phyloP scores from a whole-genome alignment of 64 coral and sea anemone genomes.

The Acropora tenuis region DNA sequence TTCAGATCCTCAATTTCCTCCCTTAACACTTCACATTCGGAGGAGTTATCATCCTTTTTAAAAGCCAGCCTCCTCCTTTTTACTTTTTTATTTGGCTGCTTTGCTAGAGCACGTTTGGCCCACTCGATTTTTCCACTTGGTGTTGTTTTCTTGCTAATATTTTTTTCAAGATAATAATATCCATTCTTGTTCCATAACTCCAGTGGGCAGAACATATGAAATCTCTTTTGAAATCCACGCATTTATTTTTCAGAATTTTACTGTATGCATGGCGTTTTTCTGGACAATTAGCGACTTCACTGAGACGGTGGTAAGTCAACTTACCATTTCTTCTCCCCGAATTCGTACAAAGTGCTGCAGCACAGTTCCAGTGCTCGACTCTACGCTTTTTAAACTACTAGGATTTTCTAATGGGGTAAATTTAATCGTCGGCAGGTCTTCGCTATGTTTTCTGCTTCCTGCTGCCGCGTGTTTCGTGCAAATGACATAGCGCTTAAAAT shows the following conservation, averaged over 20 bases:
- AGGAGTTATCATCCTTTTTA: not conserved
- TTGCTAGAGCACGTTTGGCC: not conserved
- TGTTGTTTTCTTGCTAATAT: conserved; percentile 8
- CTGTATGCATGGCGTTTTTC: conserved; percentile 13
- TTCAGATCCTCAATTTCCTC: no score
- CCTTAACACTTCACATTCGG: not conserved
- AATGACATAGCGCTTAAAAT: not conserved
- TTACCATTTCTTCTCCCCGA: not conserved
- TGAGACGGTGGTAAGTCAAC: not conserved
- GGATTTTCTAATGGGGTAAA: no score
- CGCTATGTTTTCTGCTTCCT: no score
- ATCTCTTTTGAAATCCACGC: not conserved
- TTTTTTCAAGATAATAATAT: conserved; percentile 7
- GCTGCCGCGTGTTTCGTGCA: no score
- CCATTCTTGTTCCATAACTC: not conserved
- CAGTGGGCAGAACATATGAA: conserved; percentile 9
- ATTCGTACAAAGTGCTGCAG: not conserved
- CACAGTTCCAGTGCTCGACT: conserved; percentile 3
- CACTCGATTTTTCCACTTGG: not conserved
- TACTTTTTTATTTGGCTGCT: not conserved
- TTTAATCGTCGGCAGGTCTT: no score
- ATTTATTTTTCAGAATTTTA: not conserved
- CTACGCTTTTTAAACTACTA: not conserved
- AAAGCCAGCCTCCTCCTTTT: not conserved
- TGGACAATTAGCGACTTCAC: not conserved